Conservation (phyloP, 2,888 invertebrate genomes). For the Cheilosia scutellata region DNA sequence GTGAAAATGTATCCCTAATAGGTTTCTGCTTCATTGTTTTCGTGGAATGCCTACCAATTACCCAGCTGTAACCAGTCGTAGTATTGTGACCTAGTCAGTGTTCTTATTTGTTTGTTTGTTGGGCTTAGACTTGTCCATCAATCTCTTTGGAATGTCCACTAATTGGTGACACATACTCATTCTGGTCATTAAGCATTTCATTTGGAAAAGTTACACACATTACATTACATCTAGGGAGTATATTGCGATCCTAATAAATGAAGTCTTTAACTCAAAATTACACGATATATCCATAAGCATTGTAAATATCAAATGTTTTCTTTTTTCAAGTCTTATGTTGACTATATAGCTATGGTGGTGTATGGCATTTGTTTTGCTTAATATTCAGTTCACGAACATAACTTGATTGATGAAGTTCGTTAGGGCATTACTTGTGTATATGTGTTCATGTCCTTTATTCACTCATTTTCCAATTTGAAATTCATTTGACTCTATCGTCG, state of each 20-base stretch:
- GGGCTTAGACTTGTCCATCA: conserved; percentile 1
- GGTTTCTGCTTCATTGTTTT: neutral
- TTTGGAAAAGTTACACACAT: neutral
- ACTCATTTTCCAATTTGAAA: conserved; percentile 39
- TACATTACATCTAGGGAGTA: conserved; percentile 13
- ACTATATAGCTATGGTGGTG: neutral
- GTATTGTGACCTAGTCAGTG: neutral
- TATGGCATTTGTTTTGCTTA: neutral
- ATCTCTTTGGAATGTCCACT: conserved; percentile 30
- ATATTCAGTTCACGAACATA: conserved; percentile 40
- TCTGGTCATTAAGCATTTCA: neutral
- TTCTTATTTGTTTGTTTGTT: conserved; percentile 26
- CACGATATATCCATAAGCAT: neutral
- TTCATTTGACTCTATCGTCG: conserved; percentile 42
- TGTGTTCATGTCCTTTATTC: conserved; percentile 18
- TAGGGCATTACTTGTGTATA: conserved; percentile 15
- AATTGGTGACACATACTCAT: conserved; percentile 24
- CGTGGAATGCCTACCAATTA: conserved; percentile 28
- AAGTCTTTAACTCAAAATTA: conserved; percentile 22
- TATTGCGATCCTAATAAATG: neutral
- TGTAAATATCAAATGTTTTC: neutral
- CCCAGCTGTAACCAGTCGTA: neutral
- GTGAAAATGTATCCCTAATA: neutral
- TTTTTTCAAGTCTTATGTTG: neutral
- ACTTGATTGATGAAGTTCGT: conserved; percentile 57